These are phyloP conservation scores for Tribolium madens DNA, from an alignment of 1,140 invertebrate species.

Conservation along the genomic window DNA sequence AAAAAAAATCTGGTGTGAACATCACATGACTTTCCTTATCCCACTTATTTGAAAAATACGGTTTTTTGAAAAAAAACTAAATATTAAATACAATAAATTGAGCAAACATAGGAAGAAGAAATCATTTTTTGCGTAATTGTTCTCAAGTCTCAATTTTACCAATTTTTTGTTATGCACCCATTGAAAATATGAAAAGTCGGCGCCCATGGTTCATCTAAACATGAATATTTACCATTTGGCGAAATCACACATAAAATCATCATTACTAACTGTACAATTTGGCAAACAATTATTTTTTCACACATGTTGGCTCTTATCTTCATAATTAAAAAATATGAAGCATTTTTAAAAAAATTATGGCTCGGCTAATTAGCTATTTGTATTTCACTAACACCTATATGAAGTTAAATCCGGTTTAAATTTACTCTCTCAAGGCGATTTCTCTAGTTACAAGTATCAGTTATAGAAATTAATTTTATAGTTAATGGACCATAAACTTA, in stretches of 20 bases:
- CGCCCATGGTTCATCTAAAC: too few relatives aligned
- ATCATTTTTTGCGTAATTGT: too few relatives aligned
- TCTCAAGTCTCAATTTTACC: too few relatives aligned
- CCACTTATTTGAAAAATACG: too few relatives aligned
- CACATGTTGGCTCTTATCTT: conserved; percentile 13
- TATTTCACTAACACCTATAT: conserved; percentile 17
- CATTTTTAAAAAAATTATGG: background rate
- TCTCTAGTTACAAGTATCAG: background rate
- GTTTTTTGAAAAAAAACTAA: too few relatives aligned
- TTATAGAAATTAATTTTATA: background rate
- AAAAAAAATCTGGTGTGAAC: too few relatives aligned
- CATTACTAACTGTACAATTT: conserved; percentile 23
- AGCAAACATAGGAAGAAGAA: too few relatives aligned
- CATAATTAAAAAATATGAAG: conserved; percentile 25
- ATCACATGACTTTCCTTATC: too few relatives aligned
- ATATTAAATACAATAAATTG: too few relatives aligned
- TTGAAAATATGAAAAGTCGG: too few relatives aligned
- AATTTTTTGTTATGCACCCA: too few relatives aligned
- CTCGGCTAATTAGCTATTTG: conserved; percentile 7
- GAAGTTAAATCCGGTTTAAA: background rate
- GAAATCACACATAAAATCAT: conserved; percentile 32
- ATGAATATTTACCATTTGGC: background rate
- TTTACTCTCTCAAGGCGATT: background rate
- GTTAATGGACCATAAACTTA: background rate
- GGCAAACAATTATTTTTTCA: conserved; percentile 15